Percentiles rank a stretch among this genome's conserved stretches.
phyloP scores from a whole-genome alignment of 92 coral and sea anemone species.

The Palythoa caribaeorum region DNA sequence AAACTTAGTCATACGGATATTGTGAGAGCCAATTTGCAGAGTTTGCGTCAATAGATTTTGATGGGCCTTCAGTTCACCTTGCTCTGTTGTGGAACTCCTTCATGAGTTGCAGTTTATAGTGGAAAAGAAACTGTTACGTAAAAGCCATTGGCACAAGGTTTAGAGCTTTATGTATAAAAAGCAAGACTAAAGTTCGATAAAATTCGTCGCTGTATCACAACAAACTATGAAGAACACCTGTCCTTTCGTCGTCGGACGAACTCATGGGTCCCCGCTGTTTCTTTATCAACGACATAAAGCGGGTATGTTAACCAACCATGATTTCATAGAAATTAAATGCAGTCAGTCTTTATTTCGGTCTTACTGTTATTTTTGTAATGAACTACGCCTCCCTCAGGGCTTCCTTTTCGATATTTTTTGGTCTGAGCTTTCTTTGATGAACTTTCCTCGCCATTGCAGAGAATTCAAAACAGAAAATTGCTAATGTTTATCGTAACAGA shows the following conservation, averaged over 20 bases:
- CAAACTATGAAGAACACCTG: slow-evolving; percentile 7
- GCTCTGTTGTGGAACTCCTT: background rate
- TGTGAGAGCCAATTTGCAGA: background rate
- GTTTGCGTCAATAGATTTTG: background rate
- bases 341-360: background rate
- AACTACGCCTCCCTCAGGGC: background rate
- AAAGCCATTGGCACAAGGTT: background rate
- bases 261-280: background rate
- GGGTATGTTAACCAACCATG: slow-evolving; percentile 18
- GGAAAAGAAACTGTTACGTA: background rate
- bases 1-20: background rate
- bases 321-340: background rate
- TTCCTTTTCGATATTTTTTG: background rate
- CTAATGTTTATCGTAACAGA: background rate
- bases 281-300: slow-evolving; percentile 16
- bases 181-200: background rate
- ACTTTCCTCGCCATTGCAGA: background rate
- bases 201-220: background rate
- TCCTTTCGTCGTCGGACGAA: background rate
- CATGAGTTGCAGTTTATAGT: background rate
- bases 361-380: background rate
- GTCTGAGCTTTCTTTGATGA: background rate
- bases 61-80: background rate
- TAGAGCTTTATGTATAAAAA: background rate
- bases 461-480: background rate